Evolutionary conservation across 2,797 vertebrate species (phyloP), one percentile per base, ranked within the genome.

Genomic region (Sus cebifrons): DNA sequence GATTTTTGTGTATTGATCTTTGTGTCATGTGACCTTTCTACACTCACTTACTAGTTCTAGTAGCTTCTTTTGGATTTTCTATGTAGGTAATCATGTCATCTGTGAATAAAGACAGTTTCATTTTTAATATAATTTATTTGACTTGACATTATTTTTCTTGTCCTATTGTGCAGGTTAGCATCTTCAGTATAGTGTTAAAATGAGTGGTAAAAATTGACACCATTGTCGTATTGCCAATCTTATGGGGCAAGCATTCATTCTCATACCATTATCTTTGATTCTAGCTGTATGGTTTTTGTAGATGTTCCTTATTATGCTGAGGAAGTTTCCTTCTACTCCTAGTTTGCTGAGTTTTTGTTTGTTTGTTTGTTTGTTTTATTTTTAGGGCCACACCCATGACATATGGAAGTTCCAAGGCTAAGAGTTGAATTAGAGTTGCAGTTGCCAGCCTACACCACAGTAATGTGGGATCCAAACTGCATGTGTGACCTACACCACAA

Each of bases 1-100:
- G 40, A 93, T 75, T 75, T 93, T 86, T 96, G 27, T 54, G 36
- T 62, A 71, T 95, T 92, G 65, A 74, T 74, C 52, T 81, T 84
- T 62, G 0, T 44, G 32, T 58, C 32, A 73, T 77, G 13, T 68
- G 36, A 71, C 15, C 32, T 95, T 84, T 60, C 14, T 54, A 73
- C 62, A 68, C 20, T 36, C 15, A 82, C 20, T 36, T 10, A 82
- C 58, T 84, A 71, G 70, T 67, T 94, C 25, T 70, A 49, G 44
- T 90, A 81, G 60, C n/a, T 92, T 54, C 21, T 56, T 86, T 77
- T 74, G 75, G 21, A 81, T 78, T 86, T 92, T 83, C 29, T 67
- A 29, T 6, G 4, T 54, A 18, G 17, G 23, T 70, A 70, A 81
- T 75, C 44, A 75, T 92, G 4, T 54, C 14, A 40, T 86, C 56